These are phyloP conservation scores for Scortum barcoo DNA, from an alignment of 2,113 vertebrate genomes.

Conservation along the genomic window DNA sequence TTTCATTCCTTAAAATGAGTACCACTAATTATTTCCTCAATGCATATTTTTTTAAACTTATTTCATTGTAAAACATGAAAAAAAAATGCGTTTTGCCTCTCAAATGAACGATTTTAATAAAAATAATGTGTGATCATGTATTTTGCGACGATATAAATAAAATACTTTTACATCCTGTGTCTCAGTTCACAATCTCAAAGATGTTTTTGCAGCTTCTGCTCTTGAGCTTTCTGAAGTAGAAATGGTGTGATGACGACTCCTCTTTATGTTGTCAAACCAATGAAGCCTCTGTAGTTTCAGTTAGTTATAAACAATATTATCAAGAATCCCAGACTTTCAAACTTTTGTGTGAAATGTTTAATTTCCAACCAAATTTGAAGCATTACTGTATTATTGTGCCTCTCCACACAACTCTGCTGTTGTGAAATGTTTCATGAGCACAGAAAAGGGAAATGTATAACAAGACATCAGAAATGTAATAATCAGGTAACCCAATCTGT, in stretches of 20 bases:
- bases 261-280: not conserved
- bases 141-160: not conserved
- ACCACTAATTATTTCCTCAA: no score
- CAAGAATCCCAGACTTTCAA: no score
- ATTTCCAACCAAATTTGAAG: not conserved
- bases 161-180: not conserved
- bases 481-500: not conserved
- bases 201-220: not conserved
- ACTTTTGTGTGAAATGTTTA: not conserved
- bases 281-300: not conserved
- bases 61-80: not conserved
- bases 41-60: not conserved
- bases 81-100: not conserved
- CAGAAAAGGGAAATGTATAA: not conserved
- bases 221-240: not conserved
- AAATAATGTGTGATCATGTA: not conserved
- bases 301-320: not conserved
- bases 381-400: not conserved
- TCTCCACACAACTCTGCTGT: not conserved
- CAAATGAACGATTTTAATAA: not conserved
- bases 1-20: no score
- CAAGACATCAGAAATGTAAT: not conserved
- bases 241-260: not conserved
- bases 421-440: not conserved
- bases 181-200: not conserved